Base-by-base conservation (phyloP, 2,113 vertebrate genomes). In the Pomatostomus ruficeps region DNA sequence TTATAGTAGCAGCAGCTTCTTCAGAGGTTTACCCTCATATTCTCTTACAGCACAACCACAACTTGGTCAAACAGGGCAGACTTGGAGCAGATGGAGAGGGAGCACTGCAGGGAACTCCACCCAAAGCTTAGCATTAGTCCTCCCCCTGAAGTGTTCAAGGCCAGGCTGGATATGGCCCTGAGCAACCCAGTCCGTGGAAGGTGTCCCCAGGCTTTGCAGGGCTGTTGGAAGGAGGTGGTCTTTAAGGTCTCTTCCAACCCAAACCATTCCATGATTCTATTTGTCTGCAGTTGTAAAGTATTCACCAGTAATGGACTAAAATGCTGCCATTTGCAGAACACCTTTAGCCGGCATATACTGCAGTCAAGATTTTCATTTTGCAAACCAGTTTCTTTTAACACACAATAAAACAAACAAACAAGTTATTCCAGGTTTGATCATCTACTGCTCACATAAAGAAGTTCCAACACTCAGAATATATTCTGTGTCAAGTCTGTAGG, bases 241-340 rank as follows among this genome's bases (percentile, higher is more conserved):
- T n/a, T 45, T 68, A 35, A n/a, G 2, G 20, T 35, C 11, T 29
- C 17, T 31, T 81, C 21, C 21, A 54, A 46, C 12, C 5, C 10
- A 61, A 61, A 48, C 14, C 14, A 61, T 12, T 48, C 40, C 35
- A 12, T 54, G 7, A 19, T 54, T 31, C 35, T 28, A 15, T 35
- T 10, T 12, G 4, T 0, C 0, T 10, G 20, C 17, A 36, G 12
- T 7, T 38, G 43, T 22, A 52, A 59, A 75, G 14, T 42, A 79
- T 66, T 61, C 78, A 76, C 70, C 63, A 33, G 5, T 3, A 45
- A 38, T 0, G 33, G 28, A 42, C 26, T 78, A 35, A 68, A 78
- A 19, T 0, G 0, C 36, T 46, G 46, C 11, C 51, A 24, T 20
- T 51, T 0, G 0, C 25, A 72, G 20, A 16, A 4, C 3, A 2